Percentiles rank a stretch among this genome's conserved stretches.
Evolutionary conservation across 1,140 invertebrate genomes (phyloP).

Genomic region (Drosophila pectinifera): DNA sequence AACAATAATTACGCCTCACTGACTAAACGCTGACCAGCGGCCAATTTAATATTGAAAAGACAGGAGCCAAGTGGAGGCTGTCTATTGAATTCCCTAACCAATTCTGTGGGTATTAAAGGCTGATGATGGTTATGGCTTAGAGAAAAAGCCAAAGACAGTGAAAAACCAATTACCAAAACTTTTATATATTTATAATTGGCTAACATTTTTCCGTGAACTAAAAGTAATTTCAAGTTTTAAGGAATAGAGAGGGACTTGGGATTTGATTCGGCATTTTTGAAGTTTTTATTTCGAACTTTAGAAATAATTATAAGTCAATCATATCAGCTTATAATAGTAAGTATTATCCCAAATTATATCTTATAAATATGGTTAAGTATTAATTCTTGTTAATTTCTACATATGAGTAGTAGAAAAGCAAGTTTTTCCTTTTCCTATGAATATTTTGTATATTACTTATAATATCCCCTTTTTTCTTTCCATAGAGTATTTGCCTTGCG

Average conservation of each 20-base stretch:
- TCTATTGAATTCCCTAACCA: constrained; percentile 57
- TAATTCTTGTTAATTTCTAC: no score
- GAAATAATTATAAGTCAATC: no score
- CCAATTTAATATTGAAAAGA: constrained; percentile 65
- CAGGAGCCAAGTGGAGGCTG: constrained; percentile 53
- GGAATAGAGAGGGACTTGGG: not conserved
- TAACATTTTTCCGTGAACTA: no score
- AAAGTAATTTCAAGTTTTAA: not conserved
- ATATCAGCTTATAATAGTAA: no score
- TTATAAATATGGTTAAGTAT: no score
- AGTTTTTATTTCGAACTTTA: no score
- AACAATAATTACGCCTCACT: constrained; percentile 82
- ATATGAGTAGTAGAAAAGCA: no score
- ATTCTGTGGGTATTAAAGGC: constrained; percentile 12
- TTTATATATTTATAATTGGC: constrained; percentile 18
- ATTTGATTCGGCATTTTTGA: not conserved
- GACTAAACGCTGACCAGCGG: constrained; percentile 77
- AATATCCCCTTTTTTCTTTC: not conserved
- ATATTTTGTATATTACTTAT: not conserved
- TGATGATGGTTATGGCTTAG: constrained; percentile 4
- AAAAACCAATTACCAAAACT: constrained; percentile 35
- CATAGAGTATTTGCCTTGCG: constrained; percentile 37
- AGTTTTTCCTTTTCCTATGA: no score
- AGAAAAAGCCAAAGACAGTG: constrained; percentile 1
- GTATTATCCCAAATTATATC: no score